Percentiles rank a stretch among this genome's conserved stretches.
These are phyloP conservation scores for Arenaria interpres DNA, from an alignment of 2,113 vertebrate species.

Conservation along the genomic window DNA sequence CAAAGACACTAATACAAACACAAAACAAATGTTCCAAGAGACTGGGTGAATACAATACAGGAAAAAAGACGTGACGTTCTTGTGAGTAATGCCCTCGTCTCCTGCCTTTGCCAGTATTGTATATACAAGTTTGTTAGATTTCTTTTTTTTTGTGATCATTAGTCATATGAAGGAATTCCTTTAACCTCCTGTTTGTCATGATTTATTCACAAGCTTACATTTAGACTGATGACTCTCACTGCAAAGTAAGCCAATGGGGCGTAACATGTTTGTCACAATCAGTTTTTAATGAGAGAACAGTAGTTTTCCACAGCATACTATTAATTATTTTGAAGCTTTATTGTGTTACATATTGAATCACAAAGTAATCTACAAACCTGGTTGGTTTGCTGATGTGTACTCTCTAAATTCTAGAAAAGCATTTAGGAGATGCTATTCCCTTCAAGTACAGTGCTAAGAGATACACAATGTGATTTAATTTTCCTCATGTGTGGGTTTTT, in stretches of 20 bases:
- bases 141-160: not conserved
- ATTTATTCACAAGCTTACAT: not conserved
- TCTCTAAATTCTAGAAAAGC: not conserved
- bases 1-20: not conserved
- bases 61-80: not conserved
- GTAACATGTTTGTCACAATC: not conserved
- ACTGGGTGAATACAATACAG: not conserved
- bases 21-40: not conserved
- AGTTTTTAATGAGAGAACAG: not conserved
- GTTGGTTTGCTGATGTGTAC: not conserved
- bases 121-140: not conserved
- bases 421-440: not conserved
- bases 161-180: not conserved
- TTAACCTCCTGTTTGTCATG: not conserved
- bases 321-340: not conserved
- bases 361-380: not conserved
- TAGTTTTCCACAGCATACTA: not conserved
- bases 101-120: not conserved
- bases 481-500: not conserved
- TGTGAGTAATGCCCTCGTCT: not conserved
- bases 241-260: not conserved
- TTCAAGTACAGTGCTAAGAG: not conserved
- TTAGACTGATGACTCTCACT: not conserved
- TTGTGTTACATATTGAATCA: not conserved
- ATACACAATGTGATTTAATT: not conserved